phyloP scores from a whole-genome alignment of 2,113 vertebrate genomes.

The Echinops telfairi region DNA sequence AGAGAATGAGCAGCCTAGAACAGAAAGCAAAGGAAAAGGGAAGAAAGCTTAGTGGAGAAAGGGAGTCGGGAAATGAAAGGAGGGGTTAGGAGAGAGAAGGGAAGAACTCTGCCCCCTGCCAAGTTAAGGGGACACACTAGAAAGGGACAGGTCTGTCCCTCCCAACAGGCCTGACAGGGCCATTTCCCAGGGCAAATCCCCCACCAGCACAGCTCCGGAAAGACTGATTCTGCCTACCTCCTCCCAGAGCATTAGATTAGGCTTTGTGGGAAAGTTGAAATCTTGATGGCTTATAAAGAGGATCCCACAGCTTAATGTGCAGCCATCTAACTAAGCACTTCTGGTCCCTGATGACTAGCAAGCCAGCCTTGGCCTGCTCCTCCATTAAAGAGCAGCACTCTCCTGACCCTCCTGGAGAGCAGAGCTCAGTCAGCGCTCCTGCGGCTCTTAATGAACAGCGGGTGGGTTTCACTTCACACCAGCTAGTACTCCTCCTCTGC shows the following conservation, averaged over 20 bases:
- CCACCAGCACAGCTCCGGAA: slow-evolving; percentile 52
- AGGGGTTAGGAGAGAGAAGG: slow-evolving; percentile 16
- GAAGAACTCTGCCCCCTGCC: slow-evolving; percentile 53
- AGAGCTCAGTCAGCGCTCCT: neutral
- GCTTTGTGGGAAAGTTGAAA: slow-evolving; percentile 67
- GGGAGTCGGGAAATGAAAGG: slow-evolving; percentile 61
- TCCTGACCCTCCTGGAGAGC: slow-evolving; percentile 11
- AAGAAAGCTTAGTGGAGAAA: slow-evolving; percentile 63
- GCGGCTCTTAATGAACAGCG: slow-evolving; percentile 46
- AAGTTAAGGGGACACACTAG: slow-evolving; percentile 61
- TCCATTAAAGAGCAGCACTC: neutral
- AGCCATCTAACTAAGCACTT: slow-evolving; percentile 25
- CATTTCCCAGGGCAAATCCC: slow-evolving; percentile 64
- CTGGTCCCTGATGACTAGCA: slow-evolving; percentile 41
- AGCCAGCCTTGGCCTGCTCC: neutral
- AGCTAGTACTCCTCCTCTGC: neutral
- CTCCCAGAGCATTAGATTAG: slow-evolving; percentile 55
- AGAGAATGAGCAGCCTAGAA: slow-evolving; percentile 41
- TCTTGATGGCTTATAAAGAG: slow-evolving; percentile 67
- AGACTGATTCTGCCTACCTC: neutral
- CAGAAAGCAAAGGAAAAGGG: slow-evolving; percentile 51
- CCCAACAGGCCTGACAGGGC: slow-evolving; percentile 53
- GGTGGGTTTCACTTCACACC: slow-evolving; percentile 5
- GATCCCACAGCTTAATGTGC: slow-evolving; percentile 59
- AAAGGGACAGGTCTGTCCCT: slow-evolving; percentile 61